A percentile compares a stretch with the other conserved stretches of the same genome.
These are phyloP conservation scores for Astreopora myriophthalma DNA, from an alignment of 64 coral and sea anemone species.

Conservation along the genomic window DNA sequence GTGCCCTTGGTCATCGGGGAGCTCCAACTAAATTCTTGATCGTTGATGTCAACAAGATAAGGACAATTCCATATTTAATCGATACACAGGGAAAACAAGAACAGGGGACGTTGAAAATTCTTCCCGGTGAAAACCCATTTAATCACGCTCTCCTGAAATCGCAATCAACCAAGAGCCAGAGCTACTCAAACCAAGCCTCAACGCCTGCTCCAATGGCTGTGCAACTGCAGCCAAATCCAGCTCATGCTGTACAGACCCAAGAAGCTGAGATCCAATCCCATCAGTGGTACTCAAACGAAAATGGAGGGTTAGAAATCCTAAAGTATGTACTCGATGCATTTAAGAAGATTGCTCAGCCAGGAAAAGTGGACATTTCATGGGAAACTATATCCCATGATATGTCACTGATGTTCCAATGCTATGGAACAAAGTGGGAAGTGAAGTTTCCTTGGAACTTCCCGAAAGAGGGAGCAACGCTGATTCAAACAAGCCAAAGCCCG, in stretches of 20 bases:
- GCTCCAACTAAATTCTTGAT: conserved; percentile 22
- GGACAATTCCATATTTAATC: neutral
- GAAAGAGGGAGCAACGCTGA: neutral
- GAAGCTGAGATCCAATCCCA: neutral
- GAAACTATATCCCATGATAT: neutral
- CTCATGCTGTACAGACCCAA: neutral
- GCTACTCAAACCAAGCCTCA: too few relatives aligned
- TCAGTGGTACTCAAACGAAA: neutral
- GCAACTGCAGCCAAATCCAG: too few relatives aligned
- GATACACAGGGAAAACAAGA: too few relatives aligned
- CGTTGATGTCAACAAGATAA: neutral
- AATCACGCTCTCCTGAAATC: too few relatives aligned
- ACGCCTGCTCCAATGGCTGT: too few relatives aligned
- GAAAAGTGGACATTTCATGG: neutral
- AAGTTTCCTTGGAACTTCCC: neutral
- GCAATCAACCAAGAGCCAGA: too few relatives aligned
- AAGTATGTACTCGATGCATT: neutral
- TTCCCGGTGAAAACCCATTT: too few relatives aligned
- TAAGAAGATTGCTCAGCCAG: neutral
- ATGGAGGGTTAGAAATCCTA: neutral
- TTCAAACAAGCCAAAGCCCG: neutral
- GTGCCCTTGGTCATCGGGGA: too few relatives aligned
- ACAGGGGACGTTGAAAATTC: too few relatives aligned
- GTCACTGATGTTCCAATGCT: neutral
- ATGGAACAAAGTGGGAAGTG: neutral